These are phyloP conservation scores for Pristionchus arcanus DNA, from an alignment of 2,888 invertebrate genomes.

Conservation along the genomic window DNA sequence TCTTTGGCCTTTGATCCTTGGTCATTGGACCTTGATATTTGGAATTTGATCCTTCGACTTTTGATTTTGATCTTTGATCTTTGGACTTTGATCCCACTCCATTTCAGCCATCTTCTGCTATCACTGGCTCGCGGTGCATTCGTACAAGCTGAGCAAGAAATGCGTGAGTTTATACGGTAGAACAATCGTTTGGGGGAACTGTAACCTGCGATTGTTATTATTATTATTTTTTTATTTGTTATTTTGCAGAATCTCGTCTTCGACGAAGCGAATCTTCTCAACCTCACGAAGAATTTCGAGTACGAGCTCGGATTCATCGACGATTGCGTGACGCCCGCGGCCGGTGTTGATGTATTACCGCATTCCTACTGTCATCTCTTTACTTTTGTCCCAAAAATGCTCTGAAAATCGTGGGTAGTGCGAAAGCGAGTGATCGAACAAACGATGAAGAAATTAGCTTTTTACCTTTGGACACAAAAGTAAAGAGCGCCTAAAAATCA, in stretches of 20 bases:
- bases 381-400: too few relatives aligned
- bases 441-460: too few relatives aligned
- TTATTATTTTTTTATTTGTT: too few relatives aligned
- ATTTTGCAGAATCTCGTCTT: slow-evolving; percentile 11
- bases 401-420: too few relatives aligned
- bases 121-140: slow-evolving; percentile 17
- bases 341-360: slow-evolving; percentile 18
- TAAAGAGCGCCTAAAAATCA: too few relatives aligned
- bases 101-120: slow-evolving; percentile 23
- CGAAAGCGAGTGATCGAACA: too few relatives aligned
- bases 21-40: too few relatives aligned
- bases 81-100: not conserved
- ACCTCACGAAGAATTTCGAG: slow-evolving; percentile 27
- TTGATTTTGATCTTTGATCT: not conserved
- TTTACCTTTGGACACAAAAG: too few relatives aligned
- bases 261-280: slow-evolving; percentile 43
- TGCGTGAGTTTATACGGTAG: not conserved
- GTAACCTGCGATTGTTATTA: too few relatives aligned
- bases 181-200: too few relatives aligned
- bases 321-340: slow-evolving; percentile 23
- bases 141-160: slow-evolving; percentile 42
- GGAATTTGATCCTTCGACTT: too few relatives aligned
- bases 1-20: slow-evolving; percentile 9
- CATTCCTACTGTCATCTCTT: too few relatives aligned
- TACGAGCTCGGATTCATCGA: slow-evolving; percentile 41